Evolutionary conservation across 2,113 vertebrate genomes (phyloP).

Genomic region (Alligator sinensis): DNA sequence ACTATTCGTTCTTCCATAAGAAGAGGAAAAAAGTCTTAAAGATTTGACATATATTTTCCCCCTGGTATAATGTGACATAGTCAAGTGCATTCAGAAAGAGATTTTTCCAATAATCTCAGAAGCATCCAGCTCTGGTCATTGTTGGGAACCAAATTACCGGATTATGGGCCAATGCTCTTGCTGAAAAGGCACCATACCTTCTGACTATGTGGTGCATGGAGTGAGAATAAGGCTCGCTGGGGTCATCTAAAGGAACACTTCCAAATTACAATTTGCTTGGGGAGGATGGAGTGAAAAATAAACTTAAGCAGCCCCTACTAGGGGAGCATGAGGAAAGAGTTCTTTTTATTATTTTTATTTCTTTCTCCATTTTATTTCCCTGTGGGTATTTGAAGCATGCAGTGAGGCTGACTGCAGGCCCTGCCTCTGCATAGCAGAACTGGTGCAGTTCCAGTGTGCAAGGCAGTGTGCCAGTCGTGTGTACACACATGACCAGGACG

Average conservation of each 20-base stretch:
- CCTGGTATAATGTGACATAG: no score
- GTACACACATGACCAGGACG: neutral
- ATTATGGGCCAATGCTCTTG: neutral
- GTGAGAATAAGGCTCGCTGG: neutral
- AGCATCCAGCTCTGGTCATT: no score
- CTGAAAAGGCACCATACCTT: neutral
- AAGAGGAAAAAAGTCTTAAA: no score
- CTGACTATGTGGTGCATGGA: neutral
- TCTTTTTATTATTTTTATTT: neutral
- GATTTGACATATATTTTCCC: no score
- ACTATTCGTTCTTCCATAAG: no score
- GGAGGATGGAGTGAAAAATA: neutral
- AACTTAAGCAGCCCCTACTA: neutral
- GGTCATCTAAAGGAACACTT: neutral
- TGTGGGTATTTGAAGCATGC: neutral
- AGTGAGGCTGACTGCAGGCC: neutral
- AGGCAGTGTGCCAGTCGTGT: fast-evolving
- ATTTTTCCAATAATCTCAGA: no score
- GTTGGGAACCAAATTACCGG: no score
- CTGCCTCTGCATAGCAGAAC: neutral
- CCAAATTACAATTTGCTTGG: no score
- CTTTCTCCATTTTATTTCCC: neutral
- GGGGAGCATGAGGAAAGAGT: neutral
- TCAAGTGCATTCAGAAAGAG: no score
- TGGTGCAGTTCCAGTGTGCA: neutral